Conservation (phyloP, 1,140 invertebrate genomes). For the Panagrolaimus sp. region DNA sequence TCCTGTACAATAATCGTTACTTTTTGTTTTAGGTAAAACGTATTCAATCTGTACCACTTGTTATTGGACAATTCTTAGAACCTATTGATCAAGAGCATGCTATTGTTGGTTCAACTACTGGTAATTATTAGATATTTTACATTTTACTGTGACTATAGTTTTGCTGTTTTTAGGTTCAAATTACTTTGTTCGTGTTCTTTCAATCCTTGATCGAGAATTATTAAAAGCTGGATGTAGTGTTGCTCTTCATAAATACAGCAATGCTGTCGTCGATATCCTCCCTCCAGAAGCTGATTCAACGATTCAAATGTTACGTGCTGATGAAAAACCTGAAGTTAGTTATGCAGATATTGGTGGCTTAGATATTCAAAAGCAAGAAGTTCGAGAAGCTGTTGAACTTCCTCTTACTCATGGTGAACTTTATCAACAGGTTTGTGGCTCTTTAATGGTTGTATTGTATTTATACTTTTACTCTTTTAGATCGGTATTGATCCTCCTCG, state of each 20-base stretch:
- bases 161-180: constrained; percentile 71
- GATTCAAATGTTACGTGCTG: constrained; percentile 90
- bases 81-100: constrained; percentile 96
- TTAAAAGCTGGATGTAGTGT: constrained; percentile 91
- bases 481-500: constrained; percentile 73
- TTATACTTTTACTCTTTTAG: constrained; percentile 15
- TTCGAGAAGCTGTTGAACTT: constrained; percentile 93
- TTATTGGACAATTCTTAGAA: constrained; percentile 95
- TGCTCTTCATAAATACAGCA: constrained; percentile 92
- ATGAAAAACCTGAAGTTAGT: constrained; percentile 95
- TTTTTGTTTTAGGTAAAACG: constrained; percentile 72
- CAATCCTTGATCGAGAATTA: constrained; percentile 87
- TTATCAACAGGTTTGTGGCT: constrained; percentile 77
- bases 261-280: constrained; percentile 90
- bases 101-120: constrained; percentile 77
- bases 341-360: constrained; percentile 98
- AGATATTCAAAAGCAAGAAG: constrained; percentile 99
- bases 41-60: constrained; percentile 91
- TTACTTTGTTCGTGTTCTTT: constrained; percentile 91
- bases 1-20: constrained; percentile 3
- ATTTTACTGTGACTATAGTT: constrained; percentile 9
- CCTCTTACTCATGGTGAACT: constrained; percentile 95
- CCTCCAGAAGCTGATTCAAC: constrained; percentile 95
- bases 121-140: constrained; percentile 57
- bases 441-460: not conserved